phyloP scores from a whole-genome alignment of 2,888 invertebrate genomes.

The Cantharis nigra region DNA sequence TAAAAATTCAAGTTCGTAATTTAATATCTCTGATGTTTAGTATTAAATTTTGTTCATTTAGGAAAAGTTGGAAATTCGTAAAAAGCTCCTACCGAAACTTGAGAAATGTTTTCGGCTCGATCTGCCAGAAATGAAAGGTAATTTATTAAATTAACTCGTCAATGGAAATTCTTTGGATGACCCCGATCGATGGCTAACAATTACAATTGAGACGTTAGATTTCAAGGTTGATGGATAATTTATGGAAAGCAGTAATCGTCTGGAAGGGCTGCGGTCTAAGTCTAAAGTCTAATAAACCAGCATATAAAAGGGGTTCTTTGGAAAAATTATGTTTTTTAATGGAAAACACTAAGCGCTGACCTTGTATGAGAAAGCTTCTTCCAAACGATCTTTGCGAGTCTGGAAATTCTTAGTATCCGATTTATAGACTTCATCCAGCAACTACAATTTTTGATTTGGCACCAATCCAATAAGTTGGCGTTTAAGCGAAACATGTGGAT shows the following conservation, averaged over 20 bases:
- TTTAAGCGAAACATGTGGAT: neutral
- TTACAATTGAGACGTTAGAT: neutral
- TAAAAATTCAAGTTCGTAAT: neutral
- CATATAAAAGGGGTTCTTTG: neutral
- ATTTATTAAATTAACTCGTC: neutral
- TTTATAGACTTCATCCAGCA: neutral
- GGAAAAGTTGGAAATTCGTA: neutral
- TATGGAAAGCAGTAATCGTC: neutral
- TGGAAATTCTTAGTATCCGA: neutral
- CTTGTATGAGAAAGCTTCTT: neutral
- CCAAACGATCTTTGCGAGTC: neutral
- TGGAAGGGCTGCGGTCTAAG: neutral
- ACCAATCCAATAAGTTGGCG: neutral
- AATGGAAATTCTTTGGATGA: neutral
- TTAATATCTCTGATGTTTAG: neutral
- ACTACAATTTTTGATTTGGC: neutral
- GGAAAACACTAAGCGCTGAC: neutral
- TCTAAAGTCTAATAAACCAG: neutral
- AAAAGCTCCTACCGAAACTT: neutral
- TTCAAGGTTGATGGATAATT: neutral
- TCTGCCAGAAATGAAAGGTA: neutral
- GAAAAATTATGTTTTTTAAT: neutral
- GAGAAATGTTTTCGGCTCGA: neutral
- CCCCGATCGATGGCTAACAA: neutral
- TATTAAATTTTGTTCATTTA: neutral